Percentiles rank a stretch among this genome's conserved stretches.
Conservation (phyloP, 2,888 invertebrate genomes). For the Acanthosepion lycidas region DNA sequence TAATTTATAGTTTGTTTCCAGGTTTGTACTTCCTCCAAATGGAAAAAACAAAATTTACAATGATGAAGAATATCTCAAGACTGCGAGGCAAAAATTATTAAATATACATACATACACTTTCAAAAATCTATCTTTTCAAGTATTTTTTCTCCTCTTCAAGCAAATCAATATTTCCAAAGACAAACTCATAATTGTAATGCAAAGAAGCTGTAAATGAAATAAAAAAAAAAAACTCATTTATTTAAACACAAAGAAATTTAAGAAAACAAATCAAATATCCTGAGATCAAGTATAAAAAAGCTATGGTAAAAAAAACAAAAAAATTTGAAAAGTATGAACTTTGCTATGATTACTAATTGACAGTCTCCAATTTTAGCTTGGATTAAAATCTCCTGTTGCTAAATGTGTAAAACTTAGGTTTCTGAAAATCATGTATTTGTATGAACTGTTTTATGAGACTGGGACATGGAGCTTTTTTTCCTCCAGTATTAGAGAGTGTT, state of each 20-base stretch:
- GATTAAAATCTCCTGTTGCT: too few species aligned
- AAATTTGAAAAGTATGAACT: neutral
- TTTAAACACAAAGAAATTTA: neutral
- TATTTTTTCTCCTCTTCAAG: neutral
- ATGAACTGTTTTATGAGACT: neutral
- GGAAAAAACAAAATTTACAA: too few species aligned
- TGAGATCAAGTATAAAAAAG: neutral
- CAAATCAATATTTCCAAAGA: neutral
- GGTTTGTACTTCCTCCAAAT: neutral
- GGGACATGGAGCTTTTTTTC: neutral
- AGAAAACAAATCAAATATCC: neutral
- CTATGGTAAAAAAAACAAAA: neutral
- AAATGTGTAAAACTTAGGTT: neutral
- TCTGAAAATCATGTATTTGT: neutral
- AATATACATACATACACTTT: neutral
- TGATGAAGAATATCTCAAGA: too few species aligned
- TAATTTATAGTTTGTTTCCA: neutral
- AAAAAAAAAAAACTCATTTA: too few species aligned
- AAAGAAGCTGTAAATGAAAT: neutral
- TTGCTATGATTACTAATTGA: neutral
- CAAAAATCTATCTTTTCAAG: neutral
- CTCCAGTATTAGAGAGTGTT: neutral
- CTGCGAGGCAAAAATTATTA: neutral
- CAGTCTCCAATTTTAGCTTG: neutral
- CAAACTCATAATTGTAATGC: neutral